Evolutionary conservation across 2,797 vertebrate genomes (phyloP).

Genomic region (Coracias cyanogaster): DNA sequence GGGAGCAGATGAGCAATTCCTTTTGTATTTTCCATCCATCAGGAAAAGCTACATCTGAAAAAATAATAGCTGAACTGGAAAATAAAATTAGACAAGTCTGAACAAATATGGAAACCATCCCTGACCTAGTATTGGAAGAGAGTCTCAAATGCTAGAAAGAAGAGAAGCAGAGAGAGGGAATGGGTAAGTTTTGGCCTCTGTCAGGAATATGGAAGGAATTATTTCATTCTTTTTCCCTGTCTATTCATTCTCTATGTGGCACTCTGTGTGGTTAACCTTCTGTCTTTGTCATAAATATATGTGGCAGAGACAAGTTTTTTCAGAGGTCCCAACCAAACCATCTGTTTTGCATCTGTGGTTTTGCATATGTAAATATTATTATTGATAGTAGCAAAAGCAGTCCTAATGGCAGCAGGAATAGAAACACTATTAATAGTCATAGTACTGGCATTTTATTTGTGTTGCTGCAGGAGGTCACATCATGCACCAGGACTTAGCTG

Average conservation of each 20-base stretch:
- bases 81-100: conserved; percentile 69
- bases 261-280: conserved; percentile 54
- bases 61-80: conserved; percentile 71
- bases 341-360: conserved; percentile 71
- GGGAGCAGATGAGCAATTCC: conserved; percentile 46
- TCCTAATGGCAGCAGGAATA: conserved; percentile 57
- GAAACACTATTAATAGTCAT: conserved; percentile 60
- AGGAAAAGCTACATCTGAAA: conserved; percentile 64
- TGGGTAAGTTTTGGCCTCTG: conserved; percentile 34
- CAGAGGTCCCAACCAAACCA: conserved; percentile 48
- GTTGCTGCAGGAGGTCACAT: conserved; percentile 37
- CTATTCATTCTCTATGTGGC: conserved; percentile 53
- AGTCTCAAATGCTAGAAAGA: conserved; percentile 53
- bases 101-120: conserved; percentile 66
- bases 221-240: conserved; percentile 50
- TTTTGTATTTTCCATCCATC: conserved; percentile 57
- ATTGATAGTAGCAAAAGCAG: conserved; percentile 64
- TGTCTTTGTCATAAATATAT: conserved; percentile 42
- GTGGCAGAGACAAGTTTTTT: conserved; percentile 55
- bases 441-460: conserved; percentile 49
- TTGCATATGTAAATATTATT: conserved; percentile 75
- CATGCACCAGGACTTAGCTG: neutral
- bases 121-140: conserved; percentile 37
- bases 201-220: conserved; percentile 66
- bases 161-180: conserved; percentile 44